phyloP scores from a whole-genome alignment of 2,888 invertebrate genomes.

The Lithophane leautieri region DNA sequence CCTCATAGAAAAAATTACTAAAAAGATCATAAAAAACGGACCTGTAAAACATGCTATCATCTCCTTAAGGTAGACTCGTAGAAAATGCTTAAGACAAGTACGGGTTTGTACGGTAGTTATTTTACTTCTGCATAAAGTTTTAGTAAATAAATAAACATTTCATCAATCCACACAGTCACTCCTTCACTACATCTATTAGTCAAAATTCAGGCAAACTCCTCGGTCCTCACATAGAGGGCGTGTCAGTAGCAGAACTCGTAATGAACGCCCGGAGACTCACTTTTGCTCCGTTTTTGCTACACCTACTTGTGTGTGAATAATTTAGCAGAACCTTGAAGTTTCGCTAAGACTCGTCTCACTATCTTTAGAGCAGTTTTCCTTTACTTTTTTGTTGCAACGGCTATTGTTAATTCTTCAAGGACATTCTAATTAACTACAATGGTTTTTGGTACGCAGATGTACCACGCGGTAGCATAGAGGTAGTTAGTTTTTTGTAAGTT shows the following conservation, averaged over 20 bases:
- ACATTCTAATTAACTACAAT: too few relatives aligned
- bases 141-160: constrained; percentile 19
- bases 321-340: constrained; percentile 66
- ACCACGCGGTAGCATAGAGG: too few relatives aligned
- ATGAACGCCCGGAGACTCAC: constrained; percentile 81
- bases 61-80: background rate
- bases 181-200: constrained; percentile 25
- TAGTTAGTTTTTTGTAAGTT: too few relatives aligned
- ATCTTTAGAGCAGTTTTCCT: constrained; percentile 40
- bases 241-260: constrained; percentile 70
- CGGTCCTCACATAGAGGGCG: constrained; percentile 51
- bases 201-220: constrained; percentile 53
- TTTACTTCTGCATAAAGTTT: background rate
- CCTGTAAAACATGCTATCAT: background rate
- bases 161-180: constrained; percentile 6
- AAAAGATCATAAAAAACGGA: background rate
- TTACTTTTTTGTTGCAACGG: constrained; percentile 23
- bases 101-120: background rate
- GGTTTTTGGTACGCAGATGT: too few relatives aligned
- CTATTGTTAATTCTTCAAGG: too few relatives aligned
- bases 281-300: constrained; percentile 81
- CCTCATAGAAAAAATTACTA: background rate
- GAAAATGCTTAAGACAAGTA: background rate
- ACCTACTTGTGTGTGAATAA: constrained; percentile 76
- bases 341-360: constrained; percentile 52